Percentiles rank a stretch among this genome's conserved stretches.
phyloP scores from a whole-genome alignment of 2,113 vertebrate species.

The Anguilla rostrata region DNA sequence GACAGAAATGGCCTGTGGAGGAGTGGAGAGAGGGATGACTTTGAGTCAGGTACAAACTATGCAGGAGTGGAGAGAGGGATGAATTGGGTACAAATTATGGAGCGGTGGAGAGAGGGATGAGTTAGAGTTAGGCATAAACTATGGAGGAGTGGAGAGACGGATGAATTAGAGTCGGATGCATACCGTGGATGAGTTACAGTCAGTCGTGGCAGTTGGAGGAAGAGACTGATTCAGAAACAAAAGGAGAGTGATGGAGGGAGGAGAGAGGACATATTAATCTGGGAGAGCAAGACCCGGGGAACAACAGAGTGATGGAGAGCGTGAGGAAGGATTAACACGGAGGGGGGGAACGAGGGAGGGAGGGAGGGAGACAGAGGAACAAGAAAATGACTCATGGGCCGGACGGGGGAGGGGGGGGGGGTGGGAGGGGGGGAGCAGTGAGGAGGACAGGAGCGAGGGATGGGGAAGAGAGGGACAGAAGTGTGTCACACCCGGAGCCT shows the following conservation, averaged over 20 bases:
- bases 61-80: no score
- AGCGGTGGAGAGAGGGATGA: no score
- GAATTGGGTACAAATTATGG: no score
- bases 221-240: not conserved
- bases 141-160: no score
- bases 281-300: not conserved
- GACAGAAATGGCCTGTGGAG: not conserved
- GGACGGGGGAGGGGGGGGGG: slow-evolving; percentile 25
- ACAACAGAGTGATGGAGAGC: not conserved
- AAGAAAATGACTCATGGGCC: not conserved
- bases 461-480: slow-evolving; percentile 28
- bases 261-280: not conserved
- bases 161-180: no score
- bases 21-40: not conserved
- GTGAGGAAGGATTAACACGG: no score
- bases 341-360: slow-evolving; percentile 23
- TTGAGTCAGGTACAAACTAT: no score
- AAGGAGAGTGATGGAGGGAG: not conserved
- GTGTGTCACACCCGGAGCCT: not conserved
- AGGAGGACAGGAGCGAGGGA: slow-evolving; percentile 26
- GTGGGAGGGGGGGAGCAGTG: slow-evolving; percentile 38
- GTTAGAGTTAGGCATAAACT: no score
- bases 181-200: not conserved
- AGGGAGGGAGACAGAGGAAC: not conserved
- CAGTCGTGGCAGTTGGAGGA: not conserved